Base-by-base conservation (phyloP, 2,888 invertebrate species). In the Helicoverpa assulta region DNA sequence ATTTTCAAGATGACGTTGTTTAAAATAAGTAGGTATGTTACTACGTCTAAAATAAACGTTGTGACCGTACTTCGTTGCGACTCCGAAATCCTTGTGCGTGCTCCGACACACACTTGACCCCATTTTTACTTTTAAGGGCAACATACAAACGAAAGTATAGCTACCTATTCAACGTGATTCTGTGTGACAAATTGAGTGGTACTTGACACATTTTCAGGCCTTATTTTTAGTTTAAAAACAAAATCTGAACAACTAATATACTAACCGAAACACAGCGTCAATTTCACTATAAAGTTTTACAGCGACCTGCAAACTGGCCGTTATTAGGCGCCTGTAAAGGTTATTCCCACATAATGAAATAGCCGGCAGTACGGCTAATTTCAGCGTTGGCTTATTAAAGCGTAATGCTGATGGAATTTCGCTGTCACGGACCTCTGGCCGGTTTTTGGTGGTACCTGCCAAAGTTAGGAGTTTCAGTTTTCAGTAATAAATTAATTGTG, bases 321-420 rank as follows among this genome's bases (percentile, higher is more conserved):
- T 55, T 67, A 78, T 64, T 70, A 74, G 53, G 33, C 8, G 37
- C 43, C 69, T 66, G 61, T 63, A 86, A 85, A 87, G 85, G 85
- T 85, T 84, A 86, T 82, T 83, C 76, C 73, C 81, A 83, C 83
- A 78, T 88, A 89, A 88, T 89, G 86, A 85, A 91, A 89, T 89
- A 87, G 84, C 87, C 84, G 86, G 87, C 88, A 76, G 84, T 86
- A 86, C 82, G 78, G 86, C 84, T 83, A 89, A 90, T 90, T 91
- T 90, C 88, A 89, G 88, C 87, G 86, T 84, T 81, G 85, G 90
- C 90, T 91, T 91, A 92, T 92, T 92, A 90, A 85, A 90, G 86
- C 89, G 88, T 91, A 89, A 92, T 88, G 90, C 87, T 93, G 92
- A 93, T 93, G 93, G 91, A 91, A 89, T 92, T 93, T 91, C 84